Evolutionary conservation across 2,113 vertebrate species (phyloP), one percentile per base, ranked within the genome.

Genomic region (Cavia porcellus): DNA sequence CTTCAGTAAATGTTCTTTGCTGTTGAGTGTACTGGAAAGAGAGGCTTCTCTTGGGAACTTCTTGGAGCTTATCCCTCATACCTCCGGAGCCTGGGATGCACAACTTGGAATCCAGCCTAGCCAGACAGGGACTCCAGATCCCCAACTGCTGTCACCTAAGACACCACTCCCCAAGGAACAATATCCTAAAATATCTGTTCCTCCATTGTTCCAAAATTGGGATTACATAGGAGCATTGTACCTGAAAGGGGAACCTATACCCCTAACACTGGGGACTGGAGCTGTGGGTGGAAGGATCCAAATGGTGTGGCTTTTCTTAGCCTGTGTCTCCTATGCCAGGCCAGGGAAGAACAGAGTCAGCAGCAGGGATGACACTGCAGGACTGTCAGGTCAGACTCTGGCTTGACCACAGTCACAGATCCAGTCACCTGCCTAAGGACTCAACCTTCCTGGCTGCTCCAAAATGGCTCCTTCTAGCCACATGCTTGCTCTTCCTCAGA

Each of bases 401-500:
- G 1, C 84, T 96, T 10, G 13, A 4, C 38, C 47, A 45, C 52
- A 20, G 24, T 55, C 64, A 74, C 84, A 28, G 15, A 89, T 55
- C 74, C 59, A 24, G 50, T 90, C 57, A 55, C 85, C 66, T 77
- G 50, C n/a, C 68, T 47, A 94, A 45, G 72, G 52, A 66, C 38
- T 85, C 57, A 32, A 59, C 66, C 74, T 81, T 91, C 84, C 42
- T 80, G 91, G 86, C 35, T 92, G 52, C 80, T 83, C 52, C n/a
- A 42, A 70, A 38, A 38, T 93, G 55, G 38, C 15, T 15, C 82
- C 92, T 70, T 75, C 38, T 55, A 86, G 10, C 30, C 52, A 61
- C 19, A 10, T n/a, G n/a, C n/a, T n/a, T 24, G 5, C 38, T 55
- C 1, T 30, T 11, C 35, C 4, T 32, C 22, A 25, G 19, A 38